phyloP scores from a whole-genome alignment of 1,140 invertebrate genomes.

The Tetramorium parvispinum region DNA sequence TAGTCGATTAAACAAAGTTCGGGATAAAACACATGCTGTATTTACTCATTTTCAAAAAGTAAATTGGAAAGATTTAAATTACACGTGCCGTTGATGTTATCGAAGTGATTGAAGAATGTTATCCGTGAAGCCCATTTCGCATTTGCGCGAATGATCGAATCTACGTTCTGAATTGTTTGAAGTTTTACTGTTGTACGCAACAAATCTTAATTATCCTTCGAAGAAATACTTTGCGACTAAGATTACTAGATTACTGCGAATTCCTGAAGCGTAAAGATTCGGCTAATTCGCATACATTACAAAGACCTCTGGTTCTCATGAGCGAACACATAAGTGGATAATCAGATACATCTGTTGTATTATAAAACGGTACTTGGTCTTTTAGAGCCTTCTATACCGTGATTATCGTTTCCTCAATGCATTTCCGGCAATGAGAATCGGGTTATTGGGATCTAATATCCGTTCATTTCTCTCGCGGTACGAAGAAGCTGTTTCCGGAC shows the following conservation, averaged over 20 bases:
- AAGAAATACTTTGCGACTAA: not conserved
- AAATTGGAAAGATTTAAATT: not conserved
- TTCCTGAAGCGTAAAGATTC: constrained; percentile 11
- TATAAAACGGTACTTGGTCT: not conserved
- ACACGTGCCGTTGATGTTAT: not conserved
- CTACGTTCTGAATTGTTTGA: not conserved
- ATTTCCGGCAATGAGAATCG: constrained; percentile 61
- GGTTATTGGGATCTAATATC: constrained; percentile 70
- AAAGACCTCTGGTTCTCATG: not conserved
- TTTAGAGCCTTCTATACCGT: not conserved
- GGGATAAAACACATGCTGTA: not conserved
- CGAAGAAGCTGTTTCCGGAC: constrained; percentile 21
- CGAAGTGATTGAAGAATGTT: not conserved
- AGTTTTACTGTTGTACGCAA: not conserved
- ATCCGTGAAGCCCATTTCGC: not conserved
- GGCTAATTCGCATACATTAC: not conserved
- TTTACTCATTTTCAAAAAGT: not conserved
- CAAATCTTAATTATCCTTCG: not conserved
- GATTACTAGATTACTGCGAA: constrained; percentile 13
- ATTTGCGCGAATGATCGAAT: not conserved
- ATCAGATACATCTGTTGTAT: constrained; percentile 11
- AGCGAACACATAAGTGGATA: not conserved
- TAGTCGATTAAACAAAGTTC: not conserved
- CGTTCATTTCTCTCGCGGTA: constrained; percentile 58
- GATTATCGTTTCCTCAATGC: not conserved